These are phyloP conservation scores for Sebastes hopkinsi DNA, from an alignment of 2,797 vertebrate species.

Conservation along the genomic window DNA sequence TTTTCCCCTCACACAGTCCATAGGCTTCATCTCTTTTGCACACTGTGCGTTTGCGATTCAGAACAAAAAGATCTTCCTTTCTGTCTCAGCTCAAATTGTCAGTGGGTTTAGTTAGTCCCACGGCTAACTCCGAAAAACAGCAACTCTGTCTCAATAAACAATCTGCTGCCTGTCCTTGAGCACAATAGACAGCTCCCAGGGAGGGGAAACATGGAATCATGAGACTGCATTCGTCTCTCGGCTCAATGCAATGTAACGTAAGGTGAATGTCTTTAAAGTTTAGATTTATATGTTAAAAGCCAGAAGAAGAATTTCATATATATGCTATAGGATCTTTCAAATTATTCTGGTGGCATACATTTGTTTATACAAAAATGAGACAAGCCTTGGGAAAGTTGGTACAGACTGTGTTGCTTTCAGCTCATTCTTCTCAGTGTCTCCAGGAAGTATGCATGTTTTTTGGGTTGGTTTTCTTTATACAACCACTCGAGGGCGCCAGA, in stretches of 20 bases:
- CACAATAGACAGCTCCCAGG: slow-evolving; percentile 53
- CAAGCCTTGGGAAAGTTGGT: no score
- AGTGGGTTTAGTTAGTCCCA: slow-evolving; percentile 52
- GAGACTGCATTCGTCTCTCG: background rate
- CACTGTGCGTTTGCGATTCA: background rate
- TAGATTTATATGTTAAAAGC: background rate
- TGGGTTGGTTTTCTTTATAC: no score
- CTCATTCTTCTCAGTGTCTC: background rate
- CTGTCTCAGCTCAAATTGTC: slow-evolving; percentile 16
- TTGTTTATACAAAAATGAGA: background rate
- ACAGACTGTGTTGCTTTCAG: no score
- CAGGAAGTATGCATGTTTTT: background rate
- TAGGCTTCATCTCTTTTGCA: background rate
- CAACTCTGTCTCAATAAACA: slow-evolving; percentile 61
- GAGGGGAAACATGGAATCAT: slow-evolving; percentile 10
- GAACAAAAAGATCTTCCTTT: slow-evolving; percentile 9
- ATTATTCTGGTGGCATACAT: background rate
- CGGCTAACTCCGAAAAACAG: slow-evolving; percentile 31
- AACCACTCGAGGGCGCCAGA: slow-evolving; percentile 1
- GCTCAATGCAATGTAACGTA: background rate
- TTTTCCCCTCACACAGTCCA: background rate
- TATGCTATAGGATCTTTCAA: background rate
- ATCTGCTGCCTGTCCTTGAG: slow-evolving; percentile 58
- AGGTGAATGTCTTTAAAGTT: background rate
- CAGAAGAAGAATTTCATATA: background rate